Base-by-base conservation (phyloP, 2,888 invertebrate species). In the Perdita meconis region DNA sequence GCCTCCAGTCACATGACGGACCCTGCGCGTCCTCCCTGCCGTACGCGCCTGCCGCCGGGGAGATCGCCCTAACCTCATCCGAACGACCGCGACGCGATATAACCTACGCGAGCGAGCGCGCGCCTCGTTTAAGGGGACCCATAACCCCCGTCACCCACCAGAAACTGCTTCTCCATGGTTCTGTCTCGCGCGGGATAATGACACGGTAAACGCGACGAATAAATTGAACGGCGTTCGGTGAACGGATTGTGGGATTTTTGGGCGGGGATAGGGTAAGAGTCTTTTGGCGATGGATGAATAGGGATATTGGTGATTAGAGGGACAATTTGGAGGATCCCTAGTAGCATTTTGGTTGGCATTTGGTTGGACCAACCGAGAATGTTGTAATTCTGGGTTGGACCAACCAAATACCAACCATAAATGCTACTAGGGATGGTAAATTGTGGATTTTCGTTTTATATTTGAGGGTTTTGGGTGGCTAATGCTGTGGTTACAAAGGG, bases 1-100 rank as follows among this genome's bases (percentile, higher is more conserved):
- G 91, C 91, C 91, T 91, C 91, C 89, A 91, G 91, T 89, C 88
- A 87, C 89, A 86, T 79, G 87, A 88, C 87, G 85, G 78, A 87
- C 84, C 81, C 82, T 83, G 83, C 83, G 83, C 83, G 81, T 60
- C 70, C 59, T 47, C 73, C 72, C 78, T 79, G 68, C 77, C 69
- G 59, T 60, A 70, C 63, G 65, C 72, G 82, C 80, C 80, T 67
- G 76, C 74, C 77, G 67, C 51, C 67, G 84, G 81, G 73, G 72
- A 64, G n/a, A n/a, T n/a, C 72, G 53, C 60, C 51, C 63, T 72
- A 81, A 66, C 81, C 81, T 74, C 78, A 75, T 72, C 75, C 63
- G 55, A 47, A 44, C 44, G 51, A n/a, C 47, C 50, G 16, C 26
- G n/a, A n/a, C 30, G 22, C 53, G 44, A 59, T 44, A 63, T 60